Evolutionary conservation across 1,140 invertebrate genomes (phyloP).

Genomic region (Drosophila trapezifrons): DNA sequence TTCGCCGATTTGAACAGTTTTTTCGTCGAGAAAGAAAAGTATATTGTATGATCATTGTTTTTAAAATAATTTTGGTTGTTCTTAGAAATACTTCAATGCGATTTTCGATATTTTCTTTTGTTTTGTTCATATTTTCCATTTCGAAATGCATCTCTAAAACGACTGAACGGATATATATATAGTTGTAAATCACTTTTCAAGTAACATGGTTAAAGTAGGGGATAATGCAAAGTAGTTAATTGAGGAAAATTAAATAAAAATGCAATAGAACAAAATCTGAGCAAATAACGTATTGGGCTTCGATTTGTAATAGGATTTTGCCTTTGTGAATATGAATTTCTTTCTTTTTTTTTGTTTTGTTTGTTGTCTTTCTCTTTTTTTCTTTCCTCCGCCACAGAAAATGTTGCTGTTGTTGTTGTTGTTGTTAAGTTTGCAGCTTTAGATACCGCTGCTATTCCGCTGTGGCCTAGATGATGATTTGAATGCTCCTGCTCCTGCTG

Average conservation of each 20-base stretch:
- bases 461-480: conserved; percentile 3
- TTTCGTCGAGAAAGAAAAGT: conserved; percentile 12
- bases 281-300: conserved; percentile 16
- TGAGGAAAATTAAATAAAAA: conserved; percentile 1
- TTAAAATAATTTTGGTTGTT: conserved; percentile 2
- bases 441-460: not conserved
- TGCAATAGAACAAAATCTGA: conserved; percentile 23
- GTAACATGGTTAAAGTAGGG: not conserved
- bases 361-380: not conserved
- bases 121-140: not conserved
- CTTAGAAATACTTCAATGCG: conserved; percentile 7
- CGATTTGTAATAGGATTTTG: conserved; percentile 6
- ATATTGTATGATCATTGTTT: not conserved
- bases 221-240: conserved; percentile 4
- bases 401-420: not conserved
- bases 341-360: conserved; percentile 1
- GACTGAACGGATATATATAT: not conserved
- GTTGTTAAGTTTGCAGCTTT: conserved; percentile 9
- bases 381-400: not conserved
- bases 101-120: not conserved
- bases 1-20: not conserved
- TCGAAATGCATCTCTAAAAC: conserved; percentile 16
- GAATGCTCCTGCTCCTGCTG: conserved; percentile 16
- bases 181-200: conserved; percentile 8
- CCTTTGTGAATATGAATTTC: conserved; percentile 13